phyloP scores from a whole-genome alignment of 2,888 invertebrate species.

The Frankliniella fusca region DNA sequence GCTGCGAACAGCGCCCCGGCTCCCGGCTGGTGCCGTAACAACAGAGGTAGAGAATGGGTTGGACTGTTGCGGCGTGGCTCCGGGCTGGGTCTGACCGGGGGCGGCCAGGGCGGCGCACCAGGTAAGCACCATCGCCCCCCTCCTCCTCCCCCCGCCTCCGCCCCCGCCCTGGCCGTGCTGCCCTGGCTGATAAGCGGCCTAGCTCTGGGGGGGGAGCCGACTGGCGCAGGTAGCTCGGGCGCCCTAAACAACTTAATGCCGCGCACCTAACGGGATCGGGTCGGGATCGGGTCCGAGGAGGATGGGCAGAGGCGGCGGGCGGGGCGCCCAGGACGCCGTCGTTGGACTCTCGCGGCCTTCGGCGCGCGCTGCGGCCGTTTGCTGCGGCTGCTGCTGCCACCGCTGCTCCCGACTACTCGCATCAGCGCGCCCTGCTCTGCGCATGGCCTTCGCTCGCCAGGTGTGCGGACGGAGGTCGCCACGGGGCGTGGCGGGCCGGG shows the following conservation, averaged over 20 bases:
- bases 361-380: neutral
- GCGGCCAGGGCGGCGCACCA: neutral
- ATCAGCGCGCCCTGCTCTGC: neutral
- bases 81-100: neutral
- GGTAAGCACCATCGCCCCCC: neutral
- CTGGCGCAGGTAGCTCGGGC: no score
- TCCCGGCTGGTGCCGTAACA: neutral
- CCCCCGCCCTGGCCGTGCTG: no score
- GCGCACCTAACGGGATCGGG: no score
- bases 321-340: neutral
- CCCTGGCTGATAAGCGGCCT: no score
- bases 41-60: no score
- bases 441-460: neutral
- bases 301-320: no score
- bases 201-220: no score
- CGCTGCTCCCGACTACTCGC: neutral
- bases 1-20: neutral
- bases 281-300: no score
- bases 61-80: no score
- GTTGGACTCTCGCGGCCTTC: neutral
- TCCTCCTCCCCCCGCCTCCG: neutral
- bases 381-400: neutral
- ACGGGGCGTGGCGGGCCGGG: neutral
- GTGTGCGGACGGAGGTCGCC: slow-evolving; percentile 2
- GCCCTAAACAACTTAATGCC: no score